These are phyloP conservation scores for Sisyra nigra DNA, from an alignment of 2,888 invertebrate genomes.

Conservation along the genomic window DNA sequence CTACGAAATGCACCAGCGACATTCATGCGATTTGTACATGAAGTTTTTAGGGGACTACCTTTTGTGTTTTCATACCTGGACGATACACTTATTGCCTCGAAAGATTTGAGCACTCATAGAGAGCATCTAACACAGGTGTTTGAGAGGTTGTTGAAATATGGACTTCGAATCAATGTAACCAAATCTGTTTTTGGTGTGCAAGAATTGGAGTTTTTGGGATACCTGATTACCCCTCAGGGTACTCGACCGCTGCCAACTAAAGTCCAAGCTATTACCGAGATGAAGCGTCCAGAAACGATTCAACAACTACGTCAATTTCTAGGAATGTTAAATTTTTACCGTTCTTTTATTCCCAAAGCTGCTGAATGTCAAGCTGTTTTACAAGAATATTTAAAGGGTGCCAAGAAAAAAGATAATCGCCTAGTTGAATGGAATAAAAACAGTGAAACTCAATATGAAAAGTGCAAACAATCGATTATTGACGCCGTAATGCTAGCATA, in stretches of 20 bases:
- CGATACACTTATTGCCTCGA: neutral
- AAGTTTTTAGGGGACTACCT: constrained; percentile 5
- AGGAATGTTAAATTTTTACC: neutral
- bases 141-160: neutral
- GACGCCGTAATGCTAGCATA: constrained; percentile 9
- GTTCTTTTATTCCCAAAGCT: constrained; percentile 1
- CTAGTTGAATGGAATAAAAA: constrained; percentile 7
- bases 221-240: constrained; percentile 9
- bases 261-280: constrained; percentile 13
- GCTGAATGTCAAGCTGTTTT: constrained; percentile 4
- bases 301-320: constrained; percentile 16
- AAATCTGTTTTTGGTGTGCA: constrained; percentile 12
- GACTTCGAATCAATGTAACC: neutral
- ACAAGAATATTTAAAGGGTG: constrained; percentile 1
- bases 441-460: constrained; percentile 5
- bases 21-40: constrained; percentile 9
- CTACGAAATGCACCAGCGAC: constrained; percentile 16
- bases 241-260: constrained; percentile 10
- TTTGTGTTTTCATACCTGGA: neutral
- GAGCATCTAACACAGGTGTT: neutral
- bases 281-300: constrained; percentile 16
- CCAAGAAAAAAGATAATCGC: neutral
- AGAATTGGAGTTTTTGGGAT: constrained; percentile 12
- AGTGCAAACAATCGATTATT: constrained; percentile 6
- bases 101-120: neutral